Conservation (phyloP, 2,113 vertebrate genomes). For the Nyctibius bracteatus region DNA sequence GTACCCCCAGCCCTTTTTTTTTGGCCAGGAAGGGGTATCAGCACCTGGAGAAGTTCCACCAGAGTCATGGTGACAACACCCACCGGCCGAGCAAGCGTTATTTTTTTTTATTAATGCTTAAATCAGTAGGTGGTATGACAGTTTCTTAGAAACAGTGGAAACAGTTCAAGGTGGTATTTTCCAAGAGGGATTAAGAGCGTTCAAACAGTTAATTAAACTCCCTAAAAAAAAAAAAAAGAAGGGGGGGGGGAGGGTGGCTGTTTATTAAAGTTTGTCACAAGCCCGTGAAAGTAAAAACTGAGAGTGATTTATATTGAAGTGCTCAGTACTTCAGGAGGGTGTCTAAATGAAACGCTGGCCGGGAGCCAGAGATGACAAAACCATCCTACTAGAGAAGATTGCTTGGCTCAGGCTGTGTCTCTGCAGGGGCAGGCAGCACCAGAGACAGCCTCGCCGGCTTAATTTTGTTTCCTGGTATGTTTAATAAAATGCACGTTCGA, state of each 20-base stretch:
- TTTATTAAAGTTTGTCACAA: slow-evolving; percentile 68
- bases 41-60: background rate
- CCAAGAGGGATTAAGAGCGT: slow-evolving; percentile 54
- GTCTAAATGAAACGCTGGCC: slow-evolving; percentile 52
- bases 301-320: slow-evolving; percentile 30
- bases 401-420: background rate
- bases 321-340: slow-evolving; percentile 36
- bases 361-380: slow-evolving; percentile 19
- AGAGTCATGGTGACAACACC: background rate
- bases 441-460: background rate
- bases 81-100: background rate
- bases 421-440: background rate
- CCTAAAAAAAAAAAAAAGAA: background rate
- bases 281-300: slow-evolving; percentile 31
- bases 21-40: background rate
- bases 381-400: background rate
- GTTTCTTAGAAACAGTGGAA: slow-evolving; percentile 60
- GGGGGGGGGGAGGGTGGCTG: background rate
- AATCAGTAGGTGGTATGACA: slow-evolving; percentile 58
- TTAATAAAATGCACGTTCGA: background rate
- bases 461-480: background rate
- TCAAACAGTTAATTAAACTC: slow-evolving; percentile 70
- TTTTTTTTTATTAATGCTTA: slow-evolving; percentile 41
- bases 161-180: slow-evolving; percentile 65
- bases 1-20: background rate